Percentiles rank a stretch among this genome's conserved stretches.
phyloP scores from a whole-genome alignment of 2,113 vertebrate species.

The Mustelus asterias region DNA sequence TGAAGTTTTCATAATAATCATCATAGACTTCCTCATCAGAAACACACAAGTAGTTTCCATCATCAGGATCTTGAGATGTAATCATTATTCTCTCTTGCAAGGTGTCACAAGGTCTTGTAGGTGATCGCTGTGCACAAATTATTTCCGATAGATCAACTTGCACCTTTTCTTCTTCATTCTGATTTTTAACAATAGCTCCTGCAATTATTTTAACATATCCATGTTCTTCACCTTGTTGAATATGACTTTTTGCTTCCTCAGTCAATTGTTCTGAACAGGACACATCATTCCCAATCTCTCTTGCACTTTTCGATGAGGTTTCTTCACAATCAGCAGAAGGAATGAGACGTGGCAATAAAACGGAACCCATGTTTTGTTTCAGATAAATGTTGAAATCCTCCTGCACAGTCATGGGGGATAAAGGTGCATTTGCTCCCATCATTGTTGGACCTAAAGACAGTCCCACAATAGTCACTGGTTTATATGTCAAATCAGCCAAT shows the following conservation, averaged over 20 bases:
- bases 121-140: not conserved
- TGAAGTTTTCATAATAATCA: not conserved
- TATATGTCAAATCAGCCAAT: slow-evolving; percentile 10
- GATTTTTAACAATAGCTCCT: not conserved
- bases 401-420: not conserved
- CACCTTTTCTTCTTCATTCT: not conserved
- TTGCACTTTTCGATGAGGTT: not conserved
- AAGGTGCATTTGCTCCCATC: not conserved
- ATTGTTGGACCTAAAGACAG: slow-evolving; percentile 15
- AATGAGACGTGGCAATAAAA: not conserved
- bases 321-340: slow-evolving; percentile 20
- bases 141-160: slow-evolving; percentile 19
- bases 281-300: not conserved
- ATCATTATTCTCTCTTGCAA: not conserved
- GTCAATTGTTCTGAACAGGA: slow-evolving; percentile 4
- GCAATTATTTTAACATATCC: slow-evolving; percentile 6
- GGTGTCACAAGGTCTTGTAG: not conserved
- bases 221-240: slow-evolving; percentile 6
- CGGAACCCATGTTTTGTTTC: slow-evolving; percentile 9
- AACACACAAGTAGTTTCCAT: slow-evolving; percentile 28
- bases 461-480: slow-evolving; percentile 14
- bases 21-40: slow-evolving; percentile 20
- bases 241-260: not conserved
- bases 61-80: not conserved
- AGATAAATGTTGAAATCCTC: not conserved